phyloP scores from a whole-genome alignment of 1,140 invertebrate species.

The Dermatophagoides farinae region DNA sequence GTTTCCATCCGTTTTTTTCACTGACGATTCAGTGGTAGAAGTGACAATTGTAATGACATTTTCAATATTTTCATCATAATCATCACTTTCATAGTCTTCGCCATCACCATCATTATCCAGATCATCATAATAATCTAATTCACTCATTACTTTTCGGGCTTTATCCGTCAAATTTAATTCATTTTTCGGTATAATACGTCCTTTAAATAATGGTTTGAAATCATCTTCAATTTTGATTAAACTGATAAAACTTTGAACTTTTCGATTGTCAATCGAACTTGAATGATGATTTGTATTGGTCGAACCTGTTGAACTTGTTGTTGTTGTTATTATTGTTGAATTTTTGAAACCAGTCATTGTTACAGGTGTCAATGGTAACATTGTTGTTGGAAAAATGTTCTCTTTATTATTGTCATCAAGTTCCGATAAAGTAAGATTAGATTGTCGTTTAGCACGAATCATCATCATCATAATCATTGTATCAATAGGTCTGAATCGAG shows the following conservation, averaged over 20 bases:
- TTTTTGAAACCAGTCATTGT: not conserved
- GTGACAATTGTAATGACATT: not conserved
- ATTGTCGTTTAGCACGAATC: no score
- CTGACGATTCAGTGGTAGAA: not conserved
- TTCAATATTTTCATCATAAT: not conserved
- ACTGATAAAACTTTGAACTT: no score
- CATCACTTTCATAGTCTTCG: not conserved
- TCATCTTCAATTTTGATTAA: not conserved
- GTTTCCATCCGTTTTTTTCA: not conserved
- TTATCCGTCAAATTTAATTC: not conserved
- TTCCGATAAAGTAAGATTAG: no score
- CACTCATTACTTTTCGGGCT: not conserved
- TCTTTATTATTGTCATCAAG: not conserved
- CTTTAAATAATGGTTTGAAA: constrained; percentile 3
- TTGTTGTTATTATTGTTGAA: not conserved
- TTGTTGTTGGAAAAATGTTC: not conserved
- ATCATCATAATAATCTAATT: not conserved
- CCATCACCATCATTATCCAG: not conserved
- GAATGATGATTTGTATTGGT: not conserved
- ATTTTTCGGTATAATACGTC: not conserved
- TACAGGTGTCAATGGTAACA: no score
- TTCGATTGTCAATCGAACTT: not conserved
- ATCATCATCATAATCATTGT: no score
- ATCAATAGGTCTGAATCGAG: no score
- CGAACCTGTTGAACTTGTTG: not conserved